Evolutionary conservation across 2,888 invertebrate genomes (phyloP), one percentile per base, ranked within the genome.

Genomic region (Flexamia atlantica): DNA sequence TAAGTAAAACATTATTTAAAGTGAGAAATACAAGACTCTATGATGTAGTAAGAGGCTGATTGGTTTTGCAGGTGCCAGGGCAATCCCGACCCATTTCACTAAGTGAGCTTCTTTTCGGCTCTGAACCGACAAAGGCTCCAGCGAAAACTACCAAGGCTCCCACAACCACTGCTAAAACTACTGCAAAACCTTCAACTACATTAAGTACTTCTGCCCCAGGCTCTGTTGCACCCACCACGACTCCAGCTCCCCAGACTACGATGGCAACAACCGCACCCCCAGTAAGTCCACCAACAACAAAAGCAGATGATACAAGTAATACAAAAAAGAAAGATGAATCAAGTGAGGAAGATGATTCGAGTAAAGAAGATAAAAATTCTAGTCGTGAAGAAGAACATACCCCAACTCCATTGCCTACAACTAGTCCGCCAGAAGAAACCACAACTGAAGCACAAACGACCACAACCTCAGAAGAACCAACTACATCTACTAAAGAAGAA

Each of bases 51-150:
- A 57, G 57, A 57, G 57, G 23, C 20, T 57, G 57, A 57, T 57
- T 57, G 57, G 57, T 57, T 57, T 57, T 57, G 57, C 57, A 57
- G 57, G 57, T 57, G 57, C 57, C 57, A 57, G 57, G 20, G 57
- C 57, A 57, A 23, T 57, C 57, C 23, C 57, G 57, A 57, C 57
- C 57, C 57, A 57, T 57, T 57, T 57, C 57, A 57, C 2, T 57
- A 57, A 57, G 23, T 57, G 57, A 57, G 5, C 57, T 57, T 23
- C 57, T 57, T 57, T 57, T 57, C 23, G 57, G 57, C 57, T 23
- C 20, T 14, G 53, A 53, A 53, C 53, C 53, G 53, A 53, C 53
- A 53, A 53, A 53, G n/a, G 53, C 53, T 57, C 20, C 57, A 57
- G 57, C 9, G 57, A 57, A 57, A 57, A 57, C 57, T 57, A 57